Base-by-base conservation (phyloP, 1,140 invertebrate genomes). In the Paralvinella palmiformis region DNA sequence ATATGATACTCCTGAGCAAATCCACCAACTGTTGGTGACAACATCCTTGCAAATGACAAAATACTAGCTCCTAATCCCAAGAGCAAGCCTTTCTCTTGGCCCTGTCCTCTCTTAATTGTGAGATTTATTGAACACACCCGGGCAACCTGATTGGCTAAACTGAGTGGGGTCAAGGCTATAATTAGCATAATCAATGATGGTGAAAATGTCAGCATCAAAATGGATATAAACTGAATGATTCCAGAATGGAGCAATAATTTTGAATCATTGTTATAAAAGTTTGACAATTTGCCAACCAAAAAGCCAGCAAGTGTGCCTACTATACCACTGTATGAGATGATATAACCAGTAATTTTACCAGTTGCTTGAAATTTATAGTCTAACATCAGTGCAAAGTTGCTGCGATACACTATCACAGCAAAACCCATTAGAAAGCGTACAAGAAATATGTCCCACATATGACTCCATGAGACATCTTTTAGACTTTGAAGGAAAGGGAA, bases 361-460 rank as follows among this genome's bases (percentile, higher is more conserved):
- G 74, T 69, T n/a, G 72, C 67, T 13, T 73, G 67, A 68, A 73
- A 81, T 55, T 71, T 75, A 32, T 76, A 62, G 50, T 68, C 65
- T 37, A 79, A 59, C 50, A 77, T 67, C 31, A 77, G 45, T 3
- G 73, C 71, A 65, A 77, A 78, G 63, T 79, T 80, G 36, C 68
- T 74, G 31, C 80, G 72, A 52, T 75, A 80, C 7, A 82, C 58
- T 15, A 82, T 64, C 20, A 77, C 69, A n/a, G 79, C 73, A 52
- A 80, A 76, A n/a, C 77, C 76, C 20, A 79, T 65, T 36, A 79
- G 71, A 60, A 82, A 81, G 65, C 77, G 74, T 13, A 80, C 68
- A 3, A 81, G 59, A 64, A 81, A 78, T 17, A 81, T 65, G 62
- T 79, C 75, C 75, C 80, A 77, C 1, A 78, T 65, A n/a, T 75